Percentiles rank a stretch among this genome's conserved stretches.
phyloP scores from a whole-genome alignment of 1,140 invertebrate species.

The Tenebrio molitor region DNA sequence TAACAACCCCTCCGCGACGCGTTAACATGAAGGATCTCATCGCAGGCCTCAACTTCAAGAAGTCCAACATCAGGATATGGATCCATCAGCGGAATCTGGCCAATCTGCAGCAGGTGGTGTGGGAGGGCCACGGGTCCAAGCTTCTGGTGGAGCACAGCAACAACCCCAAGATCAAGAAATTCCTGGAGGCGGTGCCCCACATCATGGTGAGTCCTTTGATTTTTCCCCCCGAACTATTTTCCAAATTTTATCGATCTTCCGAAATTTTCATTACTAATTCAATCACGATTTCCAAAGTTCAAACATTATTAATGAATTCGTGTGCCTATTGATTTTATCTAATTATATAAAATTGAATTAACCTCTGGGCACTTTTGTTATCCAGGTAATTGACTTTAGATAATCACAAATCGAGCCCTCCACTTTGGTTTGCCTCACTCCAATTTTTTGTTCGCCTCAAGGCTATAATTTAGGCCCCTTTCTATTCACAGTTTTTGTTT shows the following conservation, averaged over 20 bases:
- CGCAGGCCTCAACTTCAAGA: conserved; percentile 78
- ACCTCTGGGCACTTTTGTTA: not conserved
- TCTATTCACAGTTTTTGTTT: no score
- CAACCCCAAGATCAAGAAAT: conserved; percentile 83
- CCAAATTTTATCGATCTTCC: not conserved
- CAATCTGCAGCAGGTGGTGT: conserved; percentile 86
- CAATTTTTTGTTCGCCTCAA: no score
- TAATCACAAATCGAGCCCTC: no score
- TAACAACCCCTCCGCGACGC: no score
- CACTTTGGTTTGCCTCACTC: no score
- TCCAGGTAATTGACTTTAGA: no score
- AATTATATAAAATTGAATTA: no score
- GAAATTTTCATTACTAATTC: conserved; percentile 5
- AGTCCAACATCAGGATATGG: conserved; percentile 92
- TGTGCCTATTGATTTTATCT: no score
- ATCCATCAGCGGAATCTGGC: conserved; percentile 90
- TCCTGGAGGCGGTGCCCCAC: conserved; percentile 87
- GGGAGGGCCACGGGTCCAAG: conserved; percentile 88
- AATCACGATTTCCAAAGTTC: not conserved
- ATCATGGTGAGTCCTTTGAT: conserved; percentile 79
- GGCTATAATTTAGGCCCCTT: no score
- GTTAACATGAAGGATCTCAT: conserved; percentile 42
- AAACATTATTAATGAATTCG: no score
- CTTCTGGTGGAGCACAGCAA: conserved; percentile 86
- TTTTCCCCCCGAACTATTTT: not conserved